A percentile compares a stretch with the other conserved stretches of the same genome.
phyloP scores from a whole-genome alignment of 2,113 vertebrate genomes.

The Mungos mungo region DNA sequence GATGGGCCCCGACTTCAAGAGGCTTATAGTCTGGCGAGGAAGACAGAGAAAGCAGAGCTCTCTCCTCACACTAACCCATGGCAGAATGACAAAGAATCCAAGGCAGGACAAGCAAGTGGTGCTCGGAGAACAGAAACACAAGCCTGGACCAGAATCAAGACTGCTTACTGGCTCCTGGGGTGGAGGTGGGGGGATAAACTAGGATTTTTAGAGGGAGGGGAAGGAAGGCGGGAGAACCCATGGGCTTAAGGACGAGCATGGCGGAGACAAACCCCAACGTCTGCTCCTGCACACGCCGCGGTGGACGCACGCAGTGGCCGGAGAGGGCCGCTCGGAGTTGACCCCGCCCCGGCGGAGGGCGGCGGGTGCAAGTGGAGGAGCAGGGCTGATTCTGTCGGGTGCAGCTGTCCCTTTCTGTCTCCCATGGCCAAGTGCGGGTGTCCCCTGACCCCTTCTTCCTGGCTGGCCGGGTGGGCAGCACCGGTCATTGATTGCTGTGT shows the following conservation, averaged over 20 bases:
- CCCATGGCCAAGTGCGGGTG: background rate
- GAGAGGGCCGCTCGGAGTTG: fast-evolving
- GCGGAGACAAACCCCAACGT: background rate
- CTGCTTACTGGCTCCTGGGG: background rate
- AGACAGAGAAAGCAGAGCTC: fast-evolving
- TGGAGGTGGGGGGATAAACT: fast-evolving
- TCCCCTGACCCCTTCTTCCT: too few relatives aligned
- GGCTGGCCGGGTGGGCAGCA: fast-evolving
- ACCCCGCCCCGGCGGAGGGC: fast-evolving
- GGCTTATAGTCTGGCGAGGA: too few relatives aligned
- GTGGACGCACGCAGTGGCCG: background rate
- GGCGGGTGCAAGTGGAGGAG: fast-evolving
- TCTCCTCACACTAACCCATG: fast-evolving
- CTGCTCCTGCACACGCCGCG: too few relatives aligned
- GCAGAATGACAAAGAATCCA: fast-evolving
- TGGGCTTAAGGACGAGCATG: fast-evolving
- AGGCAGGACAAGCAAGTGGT: fast-evolving
- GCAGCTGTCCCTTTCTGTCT: fast-evolving
- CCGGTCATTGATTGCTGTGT: fast-evolving
- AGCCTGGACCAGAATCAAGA: background rate
- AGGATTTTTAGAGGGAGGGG: background rate
- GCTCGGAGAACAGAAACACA: too few relatives aligned
- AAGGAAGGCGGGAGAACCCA: background rate
- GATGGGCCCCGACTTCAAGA: background rate
- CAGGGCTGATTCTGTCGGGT: fast-evolving